These are phyloP conservation scores for Amblyraja radiata DNA, from an alignment of 2,797 vertebrate genomes.

Conservation along the genomic window DNA sequence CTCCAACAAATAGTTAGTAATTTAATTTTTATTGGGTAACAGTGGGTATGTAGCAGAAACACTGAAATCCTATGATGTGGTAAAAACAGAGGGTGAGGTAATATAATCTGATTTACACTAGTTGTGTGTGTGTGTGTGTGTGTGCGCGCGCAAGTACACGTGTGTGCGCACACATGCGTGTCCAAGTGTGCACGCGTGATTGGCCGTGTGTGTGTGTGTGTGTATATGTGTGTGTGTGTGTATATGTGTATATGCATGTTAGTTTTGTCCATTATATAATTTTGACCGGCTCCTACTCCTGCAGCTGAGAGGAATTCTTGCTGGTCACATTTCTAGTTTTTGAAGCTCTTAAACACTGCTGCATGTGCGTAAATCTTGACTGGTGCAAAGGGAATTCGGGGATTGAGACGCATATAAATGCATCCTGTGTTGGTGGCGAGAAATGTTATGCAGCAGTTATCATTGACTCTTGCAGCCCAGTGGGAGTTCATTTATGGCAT, in stretches of 20 bases:
- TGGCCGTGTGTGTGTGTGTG: not conserved
- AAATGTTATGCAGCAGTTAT: conserved; percentile 23
- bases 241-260: no score
- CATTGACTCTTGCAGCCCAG: not conserved
- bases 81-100: not conserved
- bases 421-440: not conserved
- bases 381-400: conserved; percentile 19
- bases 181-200: no score
- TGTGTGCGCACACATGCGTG: no score
- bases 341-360: not conserved
- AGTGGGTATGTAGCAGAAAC: not conserved
- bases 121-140: no score
- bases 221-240: no score
- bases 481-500: conserved; percentile 12
- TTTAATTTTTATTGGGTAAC: not conserved
- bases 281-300: not conserved
- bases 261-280: not conserved
- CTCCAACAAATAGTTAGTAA: not conserved
- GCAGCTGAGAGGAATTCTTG: not conserved
- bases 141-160: no score
- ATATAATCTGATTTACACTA: not conserved
- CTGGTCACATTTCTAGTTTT: not conserved
- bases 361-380: conserved; percentile 16
- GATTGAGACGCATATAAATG: conserved; percentile 11
- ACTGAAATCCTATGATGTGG: not conserved